Conservation (phyloP, 2,888 invertebrate genomes). For the Saturnia pavonia region DNA sequence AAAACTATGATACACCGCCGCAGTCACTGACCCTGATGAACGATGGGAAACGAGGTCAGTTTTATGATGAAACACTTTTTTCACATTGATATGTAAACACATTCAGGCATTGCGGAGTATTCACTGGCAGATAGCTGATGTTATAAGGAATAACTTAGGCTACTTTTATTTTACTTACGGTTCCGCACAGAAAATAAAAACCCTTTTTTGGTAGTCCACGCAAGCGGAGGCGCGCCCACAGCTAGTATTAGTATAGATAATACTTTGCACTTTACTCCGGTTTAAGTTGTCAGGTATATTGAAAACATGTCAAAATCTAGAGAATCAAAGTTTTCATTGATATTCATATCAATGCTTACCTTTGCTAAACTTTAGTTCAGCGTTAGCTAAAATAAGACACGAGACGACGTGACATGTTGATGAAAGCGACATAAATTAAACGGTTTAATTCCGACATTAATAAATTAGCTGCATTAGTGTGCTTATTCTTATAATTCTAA, state of each 20-base stretch:
- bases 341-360: no score
- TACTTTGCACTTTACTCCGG: no score
- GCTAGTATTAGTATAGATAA: no score
- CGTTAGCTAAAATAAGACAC: background rate
- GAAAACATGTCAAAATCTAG: background rate
- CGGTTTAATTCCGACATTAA: background rate
- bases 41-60: slow-evolving; percentile 49
- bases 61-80: background rate
- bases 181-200: no score
- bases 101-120: no score
- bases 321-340: background rate
- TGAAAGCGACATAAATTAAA: background rate
- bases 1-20: slow-evolving; percentile 50
- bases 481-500: background rate
- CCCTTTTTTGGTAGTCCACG: no score
- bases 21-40: slow-evolving; percentile 39
- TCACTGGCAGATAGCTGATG: no score
- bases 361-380: no score
- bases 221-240: no score
- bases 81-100: background rate
- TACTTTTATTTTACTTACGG: no score
- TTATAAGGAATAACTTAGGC: no score
- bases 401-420: background rate
- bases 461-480: background rate
- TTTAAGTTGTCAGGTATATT: no score